Conservation (phyloP, 2,888 invertebrate species). For the Hyposoter didymator region DNA sequence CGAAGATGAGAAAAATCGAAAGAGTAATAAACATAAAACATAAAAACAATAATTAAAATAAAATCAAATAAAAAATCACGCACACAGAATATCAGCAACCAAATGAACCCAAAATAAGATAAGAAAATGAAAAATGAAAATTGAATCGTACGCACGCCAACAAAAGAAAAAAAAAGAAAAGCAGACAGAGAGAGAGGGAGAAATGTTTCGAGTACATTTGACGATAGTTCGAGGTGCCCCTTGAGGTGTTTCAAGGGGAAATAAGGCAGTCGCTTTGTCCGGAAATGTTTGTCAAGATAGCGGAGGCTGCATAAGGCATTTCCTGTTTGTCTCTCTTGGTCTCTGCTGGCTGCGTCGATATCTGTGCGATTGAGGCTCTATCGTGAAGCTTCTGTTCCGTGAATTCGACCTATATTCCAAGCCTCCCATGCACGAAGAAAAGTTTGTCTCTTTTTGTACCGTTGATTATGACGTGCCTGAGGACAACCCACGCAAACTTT, state of each 20-base stretch:
- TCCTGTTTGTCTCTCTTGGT: not conserved
- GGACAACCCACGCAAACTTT: constrained; percentile 14
- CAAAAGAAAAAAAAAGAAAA: too few relatives aligned
- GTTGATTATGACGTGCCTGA: constrained; percentile 26
- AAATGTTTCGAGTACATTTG: constrained; percentile 3
- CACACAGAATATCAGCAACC: too few relatives aligned
- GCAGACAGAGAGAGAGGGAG: not conserved
- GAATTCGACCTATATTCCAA: constrained; percentile 31
- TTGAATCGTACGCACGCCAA: too few relatives aligned
- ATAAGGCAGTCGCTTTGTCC: constrained; percentile 26
- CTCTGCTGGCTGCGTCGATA: not conserved
- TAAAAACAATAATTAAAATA: not conserved
- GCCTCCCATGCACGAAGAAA: not conserved
- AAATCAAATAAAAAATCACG: too few relatives aligned
- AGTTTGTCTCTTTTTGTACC: not conserved
- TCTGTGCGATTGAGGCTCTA: constrained; percentile 12
- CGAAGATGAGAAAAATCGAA: too few relatives aligned
- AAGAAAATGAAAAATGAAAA: too few relatives aligned
- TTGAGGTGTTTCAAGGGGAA: constrained; percentile 39
- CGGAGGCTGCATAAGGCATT: constrained; percentile 14
- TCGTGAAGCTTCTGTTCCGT: not conserved
- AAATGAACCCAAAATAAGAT: too few relatives aligned
- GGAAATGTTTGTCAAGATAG: constrained; percentile 28
- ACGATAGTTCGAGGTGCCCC: not conserved
- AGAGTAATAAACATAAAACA: too few relatives aligned